Conservation (phyloP, 1,140 invertebrate genomes). For the Drosophila arawakana region DNA sequence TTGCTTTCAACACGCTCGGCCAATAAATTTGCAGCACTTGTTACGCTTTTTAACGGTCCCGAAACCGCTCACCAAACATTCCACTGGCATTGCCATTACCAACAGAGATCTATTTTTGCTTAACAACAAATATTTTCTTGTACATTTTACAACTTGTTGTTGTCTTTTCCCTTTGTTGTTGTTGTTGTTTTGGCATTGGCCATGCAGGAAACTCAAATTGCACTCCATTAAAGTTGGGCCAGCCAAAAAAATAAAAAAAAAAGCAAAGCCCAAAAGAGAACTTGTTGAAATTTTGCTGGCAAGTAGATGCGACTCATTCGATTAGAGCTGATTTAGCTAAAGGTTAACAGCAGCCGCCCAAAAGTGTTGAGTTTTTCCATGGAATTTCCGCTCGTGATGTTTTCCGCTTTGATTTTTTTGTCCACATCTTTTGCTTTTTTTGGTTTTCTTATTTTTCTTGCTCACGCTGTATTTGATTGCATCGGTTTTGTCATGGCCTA, state of each 20-base stretch:
- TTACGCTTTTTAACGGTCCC: conserved; percentile 76
- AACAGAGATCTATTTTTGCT: conserved; percentile 77
- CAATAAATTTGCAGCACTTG: conserved; percentile 82
- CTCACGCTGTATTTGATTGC: conserved; percentile 51
- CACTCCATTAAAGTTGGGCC: conserved; percentile 69
- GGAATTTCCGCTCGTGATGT: conserved; percentile 79
- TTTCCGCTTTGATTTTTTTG: conserved; percentile 57
- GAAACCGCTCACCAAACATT: conserved; percentile 74
- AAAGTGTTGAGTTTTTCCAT: conserved; percentile 68
- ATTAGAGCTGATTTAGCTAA: conserved; percentile 79
- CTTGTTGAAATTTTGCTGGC: conserved; percentile 61
- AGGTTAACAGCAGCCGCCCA: conserved; percentile 77
- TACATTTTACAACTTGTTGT: conserved; percentile 46
- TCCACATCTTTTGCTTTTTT: background rate
- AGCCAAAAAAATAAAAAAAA: conserved; percentile 32
- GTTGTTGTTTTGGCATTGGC: conserved; percentile 42
- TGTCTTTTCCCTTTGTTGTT: conserved; percentile 11
- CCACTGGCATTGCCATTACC: conserved; percentile 69
- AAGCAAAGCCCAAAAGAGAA: conserved; percentile 9
- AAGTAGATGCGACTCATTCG: conserved; percentile 68
- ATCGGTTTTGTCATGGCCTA: conserved; percentile 67
- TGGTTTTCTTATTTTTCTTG: background rate
- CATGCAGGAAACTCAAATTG: conserved; percentile 78
- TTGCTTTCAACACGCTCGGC: conserved; percentile 79
- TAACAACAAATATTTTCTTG: conserved; percentile 80